These are phyloP conservation scores for Chlorospingus semifuscus DNA, from an alignment of 2,797 vertebrate genomes.

Conservation along the genomic window DNA sequence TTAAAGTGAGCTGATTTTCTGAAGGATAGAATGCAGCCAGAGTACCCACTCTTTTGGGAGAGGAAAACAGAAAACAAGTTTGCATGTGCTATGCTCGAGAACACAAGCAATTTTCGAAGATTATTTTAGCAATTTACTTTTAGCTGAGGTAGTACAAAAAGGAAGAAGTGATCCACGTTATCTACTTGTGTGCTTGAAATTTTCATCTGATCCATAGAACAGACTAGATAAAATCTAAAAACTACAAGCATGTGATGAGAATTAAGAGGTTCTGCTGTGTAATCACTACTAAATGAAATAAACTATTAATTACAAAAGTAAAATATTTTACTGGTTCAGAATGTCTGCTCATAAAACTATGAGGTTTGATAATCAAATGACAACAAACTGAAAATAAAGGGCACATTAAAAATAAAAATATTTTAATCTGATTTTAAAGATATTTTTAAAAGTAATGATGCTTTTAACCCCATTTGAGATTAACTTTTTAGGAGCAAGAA, in stretches of 20 bases:
- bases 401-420: constrained; percentile 33
- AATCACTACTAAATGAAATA: neutral
- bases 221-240: neutral
- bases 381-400: constrained; percentile 16
- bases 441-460: neutral
- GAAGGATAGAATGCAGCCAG: neutral
- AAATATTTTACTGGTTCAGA: constrained; percentile 8
- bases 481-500: constrained; percentile 16
- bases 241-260: neutral
- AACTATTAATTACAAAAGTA: neutral
- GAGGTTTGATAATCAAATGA: neutral
- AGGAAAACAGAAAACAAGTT: neutral
- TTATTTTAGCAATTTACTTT: neutral
- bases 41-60: neutral
- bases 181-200: neutral
- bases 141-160: neutral
- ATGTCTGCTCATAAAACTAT: neutral
- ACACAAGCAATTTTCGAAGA: neutral
- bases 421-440: constrained; percentile 31
- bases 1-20: neutral
- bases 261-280: neutral
- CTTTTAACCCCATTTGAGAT: neutral
- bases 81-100: neutral
- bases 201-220: neutral
- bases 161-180: neutral